phyloP scores from a whole-genome alignment of 2,888 invertebrate genomes.

The Linnaemya tessellans region DNA sequence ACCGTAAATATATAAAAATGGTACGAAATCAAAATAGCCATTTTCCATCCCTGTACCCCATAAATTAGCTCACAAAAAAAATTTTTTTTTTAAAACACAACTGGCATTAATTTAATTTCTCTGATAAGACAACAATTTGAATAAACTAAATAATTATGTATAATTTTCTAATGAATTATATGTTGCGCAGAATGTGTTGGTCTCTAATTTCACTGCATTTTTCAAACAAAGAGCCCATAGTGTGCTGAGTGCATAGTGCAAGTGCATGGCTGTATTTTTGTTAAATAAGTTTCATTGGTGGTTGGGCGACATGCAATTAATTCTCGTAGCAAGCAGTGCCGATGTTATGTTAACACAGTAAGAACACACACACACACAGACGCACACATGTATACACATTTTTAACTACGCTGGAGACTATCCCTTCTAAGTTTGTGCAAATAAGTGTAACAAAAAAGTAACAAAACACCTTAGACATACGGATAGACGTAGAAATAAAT shows the following conservation, averaged over 20 bases:
- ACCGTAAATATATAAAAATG: no score
- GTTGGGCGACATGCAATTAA: slow-evolving; percentile 68
- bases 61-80: no score
- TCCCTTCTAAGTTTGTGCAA: background rate
- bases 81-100: no score
- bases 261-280: slow-evolving; percentile 27
- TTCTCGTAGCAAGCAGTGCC: slow-evolving; percentile 60
- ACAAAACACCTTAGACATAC: slow-evolving; percentile 54
- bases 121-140: no score
- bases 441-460: slow-evolving; percentile 23
- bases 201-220: background rate
- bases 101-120: no score
- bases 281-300: slow-evolving; percentile 52
- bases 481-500: slow-evolving; percentile 31
- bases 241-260: background rate
- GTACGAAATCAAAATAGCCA: no score
- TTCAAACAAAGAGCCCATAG: slow-evolving; percentile 6
- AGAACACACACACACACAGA: slow-evolving; percentile 34
- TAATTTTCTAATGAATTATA: no score
- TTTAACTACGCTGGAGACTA: background rate
- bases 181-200: background rate
- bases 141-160: no score
- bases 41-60: no score
- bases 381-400: background rate
- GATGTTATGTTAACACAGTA: slow-evolving; percentile 59